Base-by-base conservation (phyloP, 2,888 invertebrate genomes). In the Amphimallon solstitiale region DNA sequence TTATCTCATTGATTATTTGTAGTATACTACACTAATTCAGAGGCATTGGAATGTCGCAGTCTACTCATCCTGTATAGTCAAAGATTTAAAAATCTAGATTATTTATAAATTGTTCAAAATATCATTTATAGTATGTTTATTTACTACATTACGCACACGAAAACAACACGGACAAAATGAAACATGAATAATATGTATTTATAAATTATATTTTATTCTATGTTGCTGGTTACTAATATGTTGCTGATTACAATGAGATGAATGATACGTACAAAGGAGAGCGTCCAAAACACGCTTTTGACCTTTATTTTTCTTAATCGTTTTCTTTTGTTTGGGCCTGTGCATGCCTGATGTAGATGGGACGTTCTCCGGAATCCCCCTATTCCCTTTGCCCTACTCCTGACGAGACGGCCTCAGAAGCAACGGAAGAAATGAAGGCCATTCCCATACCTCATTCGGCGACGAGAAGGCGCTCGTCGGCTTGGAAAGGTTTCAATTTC, bases 401-500 rank as follows among this genome's bases (percentile, higher is more conserved):
- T 76, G 75, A 85, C 80, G 82, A 82, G 71, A 85, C 85, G 68
- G 84, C 84, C 62, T 77, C 73, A 72, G 84, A 85, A 74, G 83
- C 82, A 66, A 66, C 79, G 68, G 85, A 85, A 72, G 81, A 79
- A 63, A 78, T 73, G 71, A 65, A 68, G 49, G 73, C 78, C 21
- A 73, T 79, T 7, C 79, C 80, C 2, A 80, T 81, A 63, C 78
- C 80, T 2, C 75, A 77, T 21, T 76, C 79, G 69, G 81, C 84
- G 70, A 79, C 80, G 60, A 56, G 90, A 68, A 86, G 90, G 73
- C 89, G 89, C 75, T 81, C 82, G 19, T 90, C 90, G 34, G 82
- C 86, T 65, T 92, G 92, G 91, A 92, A 91, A 82, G 88, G 88
- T 68, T 92, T 92, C 84, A 92, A 90, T 81, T 85, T 93, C 67